Evolutionary conservation across 2,113 vertebrate genomes (phyloP).

Genomic region (Callipepla squamata): DNA sequence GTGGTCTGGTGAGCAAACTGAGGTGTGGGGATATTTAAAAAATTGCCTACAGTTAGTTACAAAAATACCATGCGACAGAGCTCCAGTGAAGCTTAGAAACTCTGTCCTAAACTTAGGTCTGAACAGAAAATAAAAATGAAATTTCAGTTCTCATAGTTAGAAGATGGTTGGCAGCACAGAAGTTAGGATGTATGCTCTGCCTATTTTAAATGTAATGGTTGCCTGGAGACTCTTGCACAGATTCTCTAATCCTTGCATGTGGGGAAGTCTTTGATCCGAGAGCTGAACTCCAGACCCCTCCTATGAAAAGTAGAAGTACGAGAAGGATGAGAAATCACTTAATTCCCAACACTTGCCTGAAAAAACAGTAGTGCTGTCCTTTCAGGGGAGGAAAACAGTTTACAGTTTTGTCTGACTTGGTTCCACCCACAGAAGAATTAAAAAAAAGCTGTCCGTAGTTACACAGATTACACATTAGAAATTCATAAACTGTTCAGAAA

Average conservation of each 20-base stretch:
- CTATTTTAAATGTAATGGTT: neutral
- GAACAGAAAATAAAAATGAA: neutral
- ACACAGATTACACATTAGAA: slow-evolving; percentile 19
- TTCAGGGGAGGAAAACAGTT: slow-evolving; percentile 2
- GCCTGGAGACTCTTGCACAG: neutral
- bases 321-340: neutral
- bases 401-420: slow-evolving; percentile 17
- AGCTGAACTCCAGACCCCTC: neutral
- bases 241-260: neutral
- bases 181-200: neutral
- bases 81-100: neutral
- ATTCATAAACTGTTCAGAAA: neutral
- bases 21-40: neutral
- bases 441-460: neutral
- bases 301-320: neutral
- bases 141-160: neutral
- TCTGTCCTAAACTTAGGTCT: neutral
- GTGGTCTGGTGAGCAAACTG: neutral
- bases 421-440: slow-evolving; percentile 27
- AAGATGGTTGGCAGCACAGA: neutral
- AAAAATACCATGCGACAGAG: neutral
- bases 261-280: neutral
- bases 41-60: neutral
- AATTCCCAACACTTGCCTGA: neutral
- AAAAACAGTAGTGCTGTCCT: slow-evolving; percentile 1